Percentiles rank a stretch among this genome's conserved stretches.
Conservation (phyloP, 2,797 vertebrate species). For the Girardinus metallicus region DNA sequence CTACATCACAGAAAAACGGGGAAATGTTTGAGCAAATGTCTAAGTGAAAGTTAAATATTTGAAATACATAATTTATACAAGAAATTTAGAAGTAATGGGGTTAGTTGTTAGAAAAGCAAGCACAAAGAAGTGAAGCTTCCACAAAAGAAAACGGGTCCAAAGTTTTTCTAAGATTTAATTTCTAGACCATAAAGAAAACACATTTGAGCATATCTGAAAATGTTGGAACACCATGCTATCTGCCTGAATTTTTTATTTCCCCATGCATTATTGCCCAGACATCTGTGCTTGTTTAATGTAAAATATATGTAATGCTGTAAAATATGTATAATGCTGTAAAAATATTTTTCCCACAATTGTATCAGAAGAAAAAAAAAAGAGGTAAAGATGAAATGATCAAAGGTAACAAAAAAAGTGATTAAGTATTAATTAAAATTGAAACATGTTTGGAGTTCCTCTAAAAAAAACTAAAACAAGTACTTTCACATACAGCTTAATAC, state of each 20-base stretch:
- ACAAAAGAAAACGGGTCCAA: neutral
- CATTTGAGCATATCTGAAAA: neutral
- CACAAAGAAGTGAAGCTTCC: neutral
- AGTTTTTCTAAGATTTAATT: neutral
- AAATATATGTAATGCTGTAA: neutral
- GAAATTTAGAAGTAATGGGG: neutral
- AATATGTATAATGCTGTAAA: too few species aligned
- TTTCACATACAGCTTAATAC: neutral
- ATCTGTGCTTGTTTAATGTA: neutral
- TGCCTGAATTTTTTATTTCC: neutral
- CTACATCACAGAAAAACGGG: constrained; percentile 65
- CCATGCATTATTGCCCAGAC: neutral
- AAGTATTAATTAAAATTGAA: neutral
- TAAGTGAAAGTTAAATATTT: neutral
- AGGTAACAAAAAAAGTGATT: neutral
- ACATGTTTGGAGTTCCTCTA: neutral
- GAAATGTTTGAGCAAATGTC: neutral
- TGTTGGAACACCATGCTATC: neutral
- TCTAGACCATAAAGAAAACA: neutral
- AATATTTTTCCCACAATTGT: neutral
- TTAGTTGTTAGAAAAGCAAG: neutral
- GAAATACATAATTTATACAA: neutral
- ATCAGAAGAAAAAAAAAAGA: neutral
- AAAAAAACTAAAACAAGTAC: neutral
- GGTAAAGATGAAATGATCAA: neutral